Evolutionary conservation across 2,797 vertebrate species (phyloP), one percentile per base, ranked within the genome.

Genomic region (Paramormyrops hopkinsi): DNA sequence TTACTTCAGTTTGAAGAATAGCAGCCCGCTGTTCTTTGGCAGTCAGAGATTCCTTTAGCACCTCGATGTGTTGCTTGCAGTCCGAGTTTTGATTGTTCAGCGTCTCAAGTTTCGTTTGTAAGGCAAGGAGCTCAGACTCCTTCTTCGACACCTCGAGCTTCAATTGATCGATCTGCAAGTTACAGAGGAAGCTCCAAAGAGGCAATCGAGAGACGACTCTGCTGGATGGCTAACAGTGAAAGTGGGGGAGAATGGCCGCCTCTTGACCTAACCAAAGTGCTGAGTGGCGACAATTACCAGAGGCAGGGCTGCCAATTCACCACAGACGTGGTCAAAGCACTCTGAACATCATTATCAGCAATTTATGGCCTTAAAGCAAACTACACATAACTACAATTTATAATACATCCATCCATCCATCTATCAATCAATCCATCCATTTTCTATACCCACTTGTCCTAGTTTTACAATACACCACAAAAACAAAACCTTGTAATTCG

Each of bases 1-100:
- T 94, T 94, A 98, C 98, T 97, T 99, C 98, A 7, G 98, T 98
- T 96, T 99, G 98, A 92, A 99, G 97, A 79, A 99, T 98, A 92
- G 97, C 97, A 92, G 97, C 96, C 90, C 98, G 97, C 94, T 99
- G 98, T 95, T 99, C 98, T 96, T 99, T 99, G 96, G 98, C 98
- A 92, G 95, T 97, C 94, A 99, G 97, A 0, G 98, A 99, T 95
- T 99, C 98, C 95, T 99, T 99, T 91, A 99, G 96, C 95, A 99
- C 98, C 94, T 99, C 97, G 46, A 99, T 99, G 95, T 99, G 98
- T 95, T 99, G 97, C 94, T 99, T 99, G 95, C 97, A 98, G 96
- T 99, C 98, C 5, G 98, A 99, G 95, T 99, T 99, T 95, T 99
- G 98, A 97, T 99, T 99, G 95, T 96, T 97, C 94, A 99, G 95